Base-by-base conservation (phyloP, 2,113 vertebrate species). In the Aspidoscelis tigris region DNA sequence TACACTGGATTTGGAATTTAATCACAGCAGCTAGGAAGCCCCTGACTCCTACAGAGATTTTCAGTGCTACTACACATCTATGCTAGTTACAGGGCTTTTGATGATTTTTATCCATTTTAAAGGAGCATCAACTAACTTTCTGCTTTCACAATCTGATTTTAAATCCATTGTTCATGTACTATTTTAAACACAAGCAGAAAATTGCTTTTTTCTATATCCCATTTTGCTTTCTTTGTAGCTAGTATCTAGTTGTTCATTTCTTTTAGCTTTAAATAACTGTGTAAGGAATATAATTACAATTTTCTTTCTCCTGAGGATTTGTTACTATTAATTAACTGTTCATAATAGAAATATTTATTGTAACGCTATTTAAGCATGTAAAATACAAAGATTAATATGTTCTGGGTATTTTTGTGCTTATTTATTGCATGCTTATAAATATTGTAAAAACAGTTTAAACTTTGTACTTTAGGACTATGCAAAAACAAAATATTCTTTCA, bases 271-370 rank as follows among this genome's bases (percentile, higher is more conserved):
- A 79, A 39, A 16, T 76, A 78, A 0, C 0, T 68, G 70, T 79
- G 80, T 72, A 58, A 76, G 0, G 8, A 88, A 91, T 78, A 39
- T 43, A 80, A 75, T 78, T 83, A 68, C 22, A 64, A 3, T 82
- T 64, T 69, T 5, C 76, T 0, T 14, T 0, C 55, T 33, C 58
- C 26, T 61, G 12, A 78, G 83, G 1, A 70, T 71, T 24, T 66
- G 21, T 43, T 50, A 44, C 55, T 77, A 44, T 12, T 77, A 70
- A 81, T 5, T 73, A 2, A 71, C 33, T 10, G 81, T 78, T 6
- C 26, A 43, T 69, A 84, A 18, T 61, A 44, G 5, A 78, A 16
- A 9, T 7, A 14, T 88, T 81, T 80, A 26, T 77, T 75, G 16
- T 61, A 89, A 6, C 16, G 68, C 21, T 58, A 4, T 21, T 20